Conservation (phyloP, 2,888 invertebrate genomes). For the Sphaerophoria rueppellii region DNA sequence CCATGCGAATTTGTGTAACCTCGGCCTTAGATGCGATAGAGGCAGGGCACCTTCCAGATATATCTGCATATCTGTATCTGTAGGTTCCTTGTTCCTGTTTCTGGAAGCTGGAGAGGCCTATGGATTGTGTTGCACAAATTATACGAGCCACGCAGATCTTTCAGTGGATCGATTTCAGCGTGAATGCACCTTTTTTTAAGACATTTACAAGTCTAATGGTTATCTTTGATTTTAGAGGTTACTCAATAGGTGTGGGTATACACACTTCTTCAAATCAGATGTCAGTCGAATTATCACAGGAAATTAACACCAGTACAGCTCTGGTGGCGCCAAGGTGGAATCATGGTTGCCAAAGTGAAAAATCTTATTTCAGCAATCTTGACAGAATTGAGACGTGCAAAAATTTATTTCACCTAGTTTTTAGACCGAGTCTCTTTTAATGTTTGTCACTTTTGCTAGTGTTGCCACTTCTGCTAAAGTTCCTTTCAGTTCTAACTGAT, state of each 20-base stretch:
- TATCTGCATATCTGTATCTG: neutral
- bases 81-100: constrained; percentile 9
- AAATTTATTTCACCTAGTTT: too few species aligned
- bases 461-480: too few species aligned
- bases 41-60: neutral
- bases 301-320: constrained; percentile 20
- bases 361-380: too few species aligned
- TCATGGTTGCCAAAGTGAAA: too few species aligned
- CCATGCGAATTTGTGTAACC: constrained; percentile 32
- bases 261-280: constrained; percentile 47
- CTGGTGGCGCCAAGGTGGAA: too few species aligned
- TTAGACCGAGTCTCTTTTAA: too few species aligned
- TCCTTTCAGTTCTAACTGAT: too few species aligned
- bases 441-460: too few species aligned
- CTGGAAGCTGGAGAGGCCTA: constrained; percentile 48
- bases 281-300: constrained; percentile 50
- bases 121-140: constrained; percentile 57
- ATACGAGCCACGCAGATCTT: constrained; percentile 61
- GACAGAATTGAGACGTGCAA: too few species aligned
- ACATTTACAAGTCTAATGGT: constrained; percentile 69
- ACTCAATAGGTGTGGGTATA: constrained; percentile 28
- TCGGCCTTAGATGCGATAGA: constrained; percentile 43
- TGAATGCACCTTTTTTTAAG: constrained; percentile 18
- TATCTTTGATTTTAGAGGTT: constrained; percentile 56
- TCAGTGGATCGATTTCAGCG: constrained; percentile 36